Percentiles rank a stretch among this genome's conserved stretches.
Conservation (phyloP, 2,888 invertebrate species). For the Emmelina monodactyla region DNA sequence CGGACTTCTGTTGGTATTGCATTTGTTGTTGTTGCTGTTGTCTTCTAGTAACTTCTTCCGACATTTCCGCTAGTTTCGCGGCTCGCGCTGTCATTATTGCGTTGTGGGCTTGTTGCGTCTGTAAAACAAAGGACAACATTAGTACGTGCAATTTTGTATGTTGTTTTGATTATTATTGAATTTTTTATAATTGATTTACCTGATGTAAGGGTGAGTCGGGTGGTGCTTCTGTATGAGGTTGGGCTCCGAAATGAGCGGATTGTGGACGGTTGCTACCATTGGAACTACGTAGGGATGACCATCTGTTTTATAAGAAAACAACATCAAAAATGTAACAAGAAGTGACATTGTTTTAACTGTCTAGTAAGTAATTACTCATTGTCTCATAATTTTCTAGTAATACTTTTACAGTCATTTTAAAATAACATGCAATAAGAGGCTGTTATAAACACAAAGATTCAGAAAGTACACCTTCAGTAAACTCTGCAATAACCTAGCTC, state of each 20-base stretch:
- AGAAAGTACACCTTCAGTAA: no score
- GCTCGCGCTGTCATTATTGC: conserved; percentile 42
- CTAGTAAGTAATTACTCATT: no score
- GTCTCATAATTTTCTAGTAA: no score
- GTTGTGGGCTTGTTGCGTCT: conserved; percentile 19
- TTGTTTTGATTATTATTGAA: neutral
- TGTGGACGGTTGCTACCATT: conserved; percentile 51
- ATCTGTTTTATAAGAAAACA: no score
- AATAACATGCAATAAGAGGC: no score
- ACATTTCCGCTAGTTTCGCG: conserved; percentile 81
- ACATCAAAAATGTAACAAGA: no score
- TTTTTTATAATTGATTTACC: conserved; percentile 19
- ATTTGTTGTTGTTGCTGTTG: conserved; percentile 49
- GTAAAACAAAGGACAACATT: no score
- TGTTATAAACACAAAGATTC: no score
- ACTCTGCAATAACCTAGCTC: no score
- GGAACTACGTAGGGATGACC: conserved; percentile 70
- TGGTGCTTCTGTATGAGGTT: conserved; percentile 22
- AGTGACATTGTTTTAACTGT: no score
- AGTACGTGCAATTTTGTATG: no score
- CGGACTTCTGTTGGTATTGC: conserved; percentile 29
- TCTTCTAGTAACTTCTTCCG: conserved; percentile 77
- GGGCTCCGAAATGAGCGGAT: conserved; percentile 44
- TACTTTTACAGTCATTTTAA: no score
- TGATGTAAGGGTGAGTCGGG: conserved; percentile 35